These are phyloP conservation scores for Poecilia picta DNA, from an alignment of 2,797 vertebrate genomes.

Conservation along the genomic window DNA sequence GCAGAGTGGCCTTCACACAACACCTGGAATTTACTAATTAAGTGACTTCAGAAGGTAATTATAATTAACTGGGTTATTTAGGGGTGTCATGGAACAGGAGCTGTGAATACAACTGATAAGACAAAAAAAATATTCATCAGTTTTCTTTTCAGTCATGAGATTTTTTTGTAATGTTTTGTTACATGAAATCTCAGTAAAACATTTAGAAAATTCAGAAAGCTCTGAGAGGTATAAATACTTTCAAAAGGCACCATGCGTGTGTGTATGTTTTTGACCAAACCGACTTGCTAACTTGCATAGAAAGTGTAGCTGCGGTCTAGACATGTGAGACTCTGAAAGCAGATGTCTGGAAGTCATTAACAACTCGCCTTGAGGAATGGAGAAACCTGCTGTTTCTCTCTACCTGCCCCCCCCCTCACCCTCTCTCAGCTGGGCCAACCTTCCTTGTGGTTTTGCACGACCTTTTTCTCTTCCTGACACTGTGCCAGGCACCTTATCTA, in stretches of 20 bases:
- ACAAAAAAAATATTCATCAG: not conserved
- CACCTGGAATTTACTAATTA: not conserved
- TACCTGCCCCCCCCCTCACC: constrained; percentile 58
- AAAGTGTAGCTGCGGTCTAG: constrained; percentile 63
- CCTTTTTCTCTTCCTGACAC: not conserved
- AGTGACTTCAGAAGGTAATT: not conserved
- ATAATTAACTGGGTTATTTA: not conserved
- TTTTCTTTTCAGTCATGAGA: not conserved
- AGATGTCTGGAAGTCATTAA: constrained; percentile 82
- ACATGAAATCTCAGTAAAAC: not conserved
- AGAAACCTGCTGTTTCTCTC: constrained; percentile 78
- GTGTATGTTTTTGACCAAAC: constrained; percentile 26
- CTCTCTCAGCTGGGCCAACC: constrained; percentile 43
- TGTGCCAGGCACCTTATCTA: constrained; percentile 3
- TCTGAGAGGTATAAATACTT: not conserved
- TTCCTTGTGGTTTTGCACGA: constrained; percentile 43
- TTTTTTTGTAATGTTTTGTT: not conserved
- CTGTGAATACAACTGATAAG: not conserved
- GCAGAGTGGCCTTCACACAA: not conserved
- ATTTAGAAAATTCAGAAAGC: not conserved
- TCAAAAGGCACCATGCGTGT: constrained; percentile 6
- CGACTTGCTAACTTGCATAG: constrained; percentile 23
- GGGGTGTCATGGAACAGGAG: not conserved
- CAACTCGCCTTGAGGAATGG: constrained; percentile 72
- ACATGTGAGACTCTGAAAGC: constrained; percentile 50